These are phyloP conservation scores for Zaprionus tsacasi DNA, from an alignment of 1,140 invertebrate genomes.

Conservation along the genomic window DNA sequence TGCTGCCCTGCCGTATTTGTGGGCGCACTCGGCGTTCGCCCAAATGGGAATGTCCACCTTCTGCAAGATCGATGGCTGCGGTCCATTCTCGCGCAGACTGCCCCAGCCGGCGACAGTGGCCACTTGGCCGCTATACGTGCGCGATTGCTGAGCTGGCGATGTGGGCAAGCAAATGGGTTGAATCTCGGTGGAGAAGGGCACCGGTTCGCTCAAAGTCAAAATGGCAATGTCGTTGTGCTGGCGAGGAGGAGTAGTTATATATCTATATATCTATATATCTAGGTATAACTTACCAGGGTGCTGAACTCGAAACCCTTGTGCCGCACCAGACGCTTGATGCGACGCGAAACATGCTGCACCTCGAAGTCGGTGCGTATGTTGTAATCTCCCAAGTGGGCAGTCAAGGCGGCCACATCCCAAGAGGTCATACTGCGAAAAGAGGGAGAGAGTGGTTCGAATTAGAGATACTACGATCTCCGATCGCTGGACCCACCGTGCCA, in stretches of 20 bases:
- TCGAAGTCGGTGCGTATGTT: slow-evolving; percentile 91
- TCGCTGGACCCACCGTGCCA: slow-evolving; percentile 90
- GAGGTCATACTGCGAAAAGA: slow-evolving; percentile 92
- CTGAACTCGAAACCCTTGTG: slow-evolving; percentile 93
- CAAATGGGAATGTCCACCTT: slow-evolving; percentile 94
- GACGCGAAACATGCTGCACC: slow-evolving; percentile 89
- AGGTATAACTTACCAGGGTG: slow-evolving; percentile 87
- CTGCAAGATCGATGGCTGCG: slow-evolving; percentile 91
- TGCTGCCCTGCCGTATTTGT: slow-evolving; percentile 93
- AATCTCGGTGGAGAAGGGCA: slow-evolving; percentile 90
- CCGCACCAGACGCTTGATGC: slow-evolving; percentile 92
- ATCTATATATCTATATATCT: too few species aligned
- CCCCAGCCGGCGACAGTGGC: slow-evolving; percentile 93
- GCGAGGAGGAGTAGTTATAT: too few species aligned
- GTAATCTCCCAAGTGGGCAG: slow-evolving; percentile 92
- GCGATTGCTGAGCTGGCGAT: slow-evolving; percentile 83
- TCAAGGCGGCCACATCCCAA: slow-evolving; percentile 92
- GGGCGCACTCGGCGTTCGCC: slow-evolving; percentile 91
- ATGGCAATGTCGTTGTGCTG: slow-evolving; percentile 94
- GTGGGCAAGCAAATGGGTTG: slow-evolving; percentile 92
- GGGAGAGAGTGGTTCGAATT: not conserved
- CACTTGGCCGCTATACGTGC: slow-evolving; percentile 87
- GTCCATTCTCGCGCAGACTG: slow-evolving; percentile 87
- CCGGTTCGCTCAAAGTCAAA: slow-evolving; percentile 91
- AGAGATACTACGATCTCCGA: not conserved